Percentiles rank a stretch among this genome's conserved stretches.
Conservation (phyloP, 2,797 vertebrate species). For the Cichlasoma orientale region DNA sequence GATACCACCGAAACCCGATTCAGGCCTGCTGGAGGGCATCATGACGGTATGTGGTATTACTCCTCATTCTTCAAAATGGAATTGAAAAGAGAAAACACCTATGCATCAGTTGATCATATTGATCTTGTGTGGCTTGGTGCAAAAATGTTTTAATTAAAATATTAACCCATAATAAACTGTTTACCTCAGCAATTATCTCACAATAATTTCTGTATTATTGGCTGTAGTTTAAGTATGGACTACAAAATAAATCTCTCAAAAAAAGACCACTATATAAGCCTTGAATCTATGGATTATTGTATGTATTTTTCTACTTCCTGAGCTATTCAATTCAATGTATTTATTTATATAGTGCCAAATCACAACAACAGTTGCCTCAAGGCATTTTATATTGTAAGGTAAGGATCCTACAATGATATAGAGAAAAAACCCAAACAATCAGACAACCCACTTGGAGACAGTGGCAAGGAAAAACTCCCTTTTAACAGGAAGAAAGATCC, state of each 20-base stretch:
- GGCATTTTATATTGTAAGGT: too few species aligned
- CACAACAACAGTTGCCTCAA: too few species aligned
- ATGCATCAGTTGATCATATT: neutral
- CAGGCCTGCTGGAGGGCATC: conserved; percentile 91
- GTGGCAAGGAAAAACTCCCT: too few species aligned
- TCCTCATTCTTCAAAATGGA: conserved; percentile 3
- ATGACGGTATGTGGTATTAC: conserved; percentile 92
- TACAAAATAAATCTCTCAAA: neutral
- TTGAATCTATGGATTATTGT: neutral
- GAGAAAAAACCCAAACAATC: too few species aligned
- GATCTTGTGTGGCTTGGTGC: neutral
- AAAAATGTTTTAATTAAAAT: neutral
- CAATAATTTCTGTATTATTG: neutral
- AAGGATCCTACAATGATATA: too few species aligned
- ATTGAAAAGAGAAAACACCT: neutral
- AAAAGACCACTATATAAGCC: neutral
- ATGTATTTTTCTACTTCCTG: neutral
- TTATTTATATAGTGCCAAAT: too few species aligned
- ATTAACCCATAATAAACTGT: neutral
- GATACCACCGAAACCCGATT: conserved; percentile 87
- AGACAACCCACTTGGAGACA: too few species aligned
- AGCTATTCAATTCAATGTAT: too few species aligned
- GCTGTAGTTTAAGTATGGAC: neutral
- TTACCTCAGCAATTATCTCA: neutral
- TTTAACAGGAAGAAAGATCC: too few species aligned